These are phyloP conservation scores for Lasioglossum calceatum DNA, from an alignment of 2,888 invertebrate species.

Conservation along the genomic window DNA sequence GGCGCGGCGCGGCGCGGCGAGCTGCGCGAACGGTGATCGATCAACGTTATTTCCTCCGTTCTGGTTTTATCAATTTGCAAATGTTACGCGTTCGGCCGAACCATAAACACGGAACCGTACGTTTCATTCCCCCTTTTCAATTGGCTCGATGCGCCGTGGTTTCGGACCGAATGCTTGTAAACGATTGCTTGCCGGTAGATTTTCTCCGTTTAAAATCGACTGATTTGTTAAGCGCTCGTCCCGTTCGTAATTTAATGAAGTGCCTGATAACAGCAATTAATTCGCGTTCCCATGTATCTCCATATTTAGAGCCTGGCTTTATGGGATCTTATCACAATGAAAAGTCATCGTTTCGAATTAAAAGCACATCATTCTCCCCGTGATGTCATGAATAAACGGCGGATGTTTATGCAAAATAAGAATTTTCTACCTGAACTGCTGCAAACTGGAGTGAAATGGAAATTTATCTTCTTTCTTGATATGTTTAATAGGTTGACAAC, in stretches of 20 bases:
- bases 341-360: not conserved
- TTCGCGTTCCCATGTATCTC: not conserved
- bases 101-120: not conserved
- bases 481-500: no score
- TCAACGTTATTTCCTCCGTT: conserved; percentile 2
- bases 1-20: no score
- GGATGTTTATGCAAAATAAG: no score
- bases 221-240: not conserved
- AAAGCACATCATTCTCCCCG: no score
- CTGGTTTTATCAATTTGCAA: conserved; percentile 5
- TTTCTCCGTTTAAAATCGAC: not conserved
- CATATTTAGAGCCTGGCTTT: not conserved
- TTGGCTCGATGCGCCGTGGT: not conserved
- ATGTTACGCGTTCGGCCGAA: not conserved
- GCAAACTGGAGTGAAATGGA: no score
- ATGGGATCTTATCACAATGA: not conserved
- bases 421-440: no score
- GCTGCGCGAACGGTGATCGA: conserved; percentile 1
- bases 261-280: not conserved
- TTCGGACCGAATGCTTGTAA: not conserved
- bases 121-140: not conserved
- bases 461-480: no score
- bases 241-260: not conserved
- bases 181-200: not conserved
- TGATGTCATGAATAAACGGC: no score